Evolutionary conservation across 2,797 vertebrate species (phyloP).

Genomic region (Xiphorhynchus erythropygius): DNA sequence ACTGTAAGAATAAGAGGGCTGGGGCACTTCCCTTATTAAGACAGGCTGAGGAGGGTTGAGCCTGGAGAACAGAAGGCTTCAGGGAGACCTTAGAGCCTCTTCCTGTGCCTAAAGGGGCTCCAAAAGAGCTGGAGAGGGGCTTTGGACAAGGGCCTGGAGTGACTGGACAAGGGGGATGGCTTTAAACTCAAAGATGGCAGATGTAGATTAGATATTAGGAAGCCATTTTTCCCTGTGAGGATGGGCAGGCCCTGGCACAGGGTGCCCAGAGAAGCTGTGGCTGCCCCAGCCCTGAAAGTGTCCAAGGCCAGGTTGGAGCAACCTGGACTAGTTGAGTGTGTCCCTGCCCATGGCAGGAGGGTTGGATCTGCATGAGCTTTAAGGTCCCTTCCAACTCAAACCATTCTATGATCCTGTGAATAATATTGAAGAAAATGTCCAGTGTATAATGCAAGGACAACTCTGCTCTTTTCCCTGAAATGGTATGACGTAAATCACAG

Average conservation of each 20-base stretch:
- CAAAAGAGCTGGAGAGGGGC: background rate
- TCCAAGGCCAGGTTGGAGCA: background rate
- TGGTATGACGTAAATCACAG: background rate
- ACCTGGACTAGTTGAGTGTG: background rate
- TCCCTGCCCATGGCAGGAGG: background rate
- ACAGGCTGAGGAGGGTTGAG: background rate
- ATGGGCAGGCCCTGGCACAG: background rate
- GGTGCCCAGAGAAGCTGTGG: rapidly evolving
- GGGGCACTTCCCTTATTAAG: background rate
- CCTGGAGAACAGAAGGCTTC: background rate
- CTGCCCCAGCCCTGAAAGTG: background rate
- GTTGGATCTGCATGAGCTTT: rapidly evolving
- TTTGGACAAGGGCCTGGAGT: background rate
- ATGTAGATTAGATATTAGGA: background rate
- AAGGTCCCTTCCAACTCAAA: background rate
- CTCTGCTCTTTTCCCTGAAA: background rate
- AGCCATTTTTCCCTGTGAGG: background rate
- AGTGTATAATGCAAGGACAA: background rate
- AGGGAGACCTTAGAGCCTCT: background rate
- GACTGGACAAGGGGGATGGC: background rate
- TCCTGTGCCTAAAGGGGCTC: background rate
- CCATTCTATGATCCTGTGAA: background rate
- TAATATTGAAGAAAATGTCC: background rate
- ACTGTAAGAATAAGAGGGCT: background rate
- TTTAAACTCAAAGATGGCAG: background rate